Conservation (phyloP, 2,113 vertebrate genomes). For the Callospermophilus lateralis region DNA sequence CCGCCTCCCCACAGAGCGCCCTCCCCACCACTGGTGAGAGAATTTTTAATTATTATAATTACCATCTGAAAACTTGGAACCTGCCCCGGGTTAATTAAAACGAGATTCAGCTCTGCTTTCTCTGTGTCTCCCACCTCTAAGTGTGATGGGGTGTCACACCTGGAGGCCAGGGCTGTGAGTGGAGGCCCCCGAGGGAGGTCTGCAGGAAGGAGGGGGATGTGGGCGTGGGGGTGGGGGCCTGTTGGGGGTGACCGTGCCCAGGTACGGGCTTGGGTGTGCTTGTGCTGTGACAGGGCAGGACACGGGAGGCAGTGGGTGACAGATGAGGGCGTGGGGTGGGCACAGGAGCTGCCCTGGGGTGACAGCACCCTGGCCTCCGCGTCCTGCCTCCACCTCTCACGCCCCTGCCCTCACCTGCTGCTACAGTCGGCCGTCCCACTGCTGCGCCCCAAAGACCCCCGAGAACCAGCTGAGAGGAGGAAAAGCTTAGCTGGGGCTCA, state of each 20-base stretch:
- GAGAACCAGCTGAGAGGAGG: too few species aligned
- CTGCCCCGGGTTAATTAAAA: conserved; percentile 84
- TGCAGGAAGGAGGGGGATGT: neutral
- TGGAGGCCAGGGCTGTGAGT: neutral
- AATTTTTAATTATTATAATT: conserved; percentile 86
- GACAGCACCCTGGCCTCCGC: neutral
- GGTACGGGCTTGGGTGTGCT: accelerated
- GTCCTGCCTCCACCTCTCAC: too few species aligned
- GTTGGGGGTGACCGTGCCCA: neutral
- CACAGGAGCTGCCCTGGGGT: neutral
- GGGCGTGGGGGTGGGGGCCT: neutral
- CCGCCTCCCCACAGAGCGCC: neutral
- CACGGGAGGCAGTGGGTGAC: neutral
- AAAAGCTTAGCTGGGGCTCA: too few species aligned
- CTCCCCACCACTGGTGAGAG: conserved; percentile 77
- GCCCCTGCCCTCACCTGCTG: neutral
- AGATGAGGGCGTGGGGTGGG: neutral
- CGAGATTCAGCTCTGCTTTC: conserved; percentile 78
- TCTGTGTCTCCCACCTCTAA: conserved; percentile 71
- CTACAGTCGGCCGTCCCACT: accelerated
- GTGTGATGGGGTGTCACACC: conserved; percentile 76
- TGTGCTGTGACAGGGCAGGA: neutral
- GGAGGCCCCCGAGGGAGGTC: neutral
- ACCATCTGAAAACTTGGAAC: conserved; percentile 82
- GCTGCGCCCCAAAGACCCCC: too few species aligned